Evolutionary conservation across 2,888 invertebrate species (phyloP).

Genomic region (Amphipyra berbera): DNA sequence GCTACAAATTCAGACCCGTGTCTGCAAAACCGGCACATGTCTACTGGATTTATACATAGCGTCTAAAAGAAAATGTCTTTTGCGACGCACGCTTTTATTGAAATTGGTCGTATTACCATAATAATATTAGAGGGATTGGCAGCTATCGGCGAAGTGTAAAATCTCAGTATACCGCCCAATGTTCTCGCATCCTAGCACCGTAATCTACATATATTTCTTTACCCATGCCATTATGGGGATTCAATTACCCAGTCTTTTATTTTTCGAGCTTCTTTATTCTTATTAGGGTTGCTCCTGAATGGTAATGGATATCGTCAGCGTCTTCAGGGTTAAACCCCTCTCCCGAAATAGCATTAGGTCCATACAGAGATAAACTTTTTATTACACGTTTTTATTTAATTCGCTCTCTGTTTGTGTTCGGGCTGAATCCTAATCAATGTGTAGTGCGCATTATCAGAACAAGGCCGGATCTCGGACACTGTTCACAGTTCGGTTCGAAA

Average conservation of each 20-base stretch:
- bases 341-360: slow-evolving; percentile 61
- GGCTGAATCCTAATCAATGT: slow-evolving; percentile 59
- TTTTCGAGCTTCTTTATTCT: slow-evolving; percentile 76
- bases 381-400: slow-evolving; percentile 64
- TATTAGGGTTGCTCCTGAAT: slow-evolving; percentile 69
- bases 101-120: slow-evolving; percentile 88
- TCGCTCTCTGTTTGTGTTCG: slow-evolving; percentile 56
- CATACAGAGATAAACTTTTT: slow-evolving; percentile 65
- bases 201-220: slow-evolving; percentile 80
- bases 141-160: slow-evolving; percentile 85
- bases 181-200: slow-evolving; percentile 74
- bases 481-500: slow-evolving; percentile 26
- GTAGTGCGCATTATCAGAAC: slow-evolving; percentile 48
- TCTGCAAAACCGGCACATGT: slow-evolving; percentile 78
- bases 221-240: slow-evolving; percentile 78
- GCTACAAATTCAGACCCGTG: slow-evolving; percentile 83
- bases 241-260: slow-evolving; percentile 81
- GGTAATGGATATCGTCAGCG: slow-evolving; percentile 69
- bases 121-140: slow-evolving; percentile 89
- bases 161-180: slow-evolving; percentile 81
- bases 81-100: slow-evolving; percentile 86
- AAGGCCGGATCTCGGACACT: slow-evolving; percentile 28
- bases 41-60: slow-evolving; percentile 80
- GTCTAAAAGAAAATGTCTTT: slow-evolving; percentile 80
- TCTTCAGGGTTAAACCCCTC: slow-evolving; percentile 65